Percentiles rank a stretch among this genome's conserved stretches.
Evolutionary conservation across 2,797 vertebrate genomes (phyloP).

Genomic region (Muraenolepis orangiensis): DNA sequence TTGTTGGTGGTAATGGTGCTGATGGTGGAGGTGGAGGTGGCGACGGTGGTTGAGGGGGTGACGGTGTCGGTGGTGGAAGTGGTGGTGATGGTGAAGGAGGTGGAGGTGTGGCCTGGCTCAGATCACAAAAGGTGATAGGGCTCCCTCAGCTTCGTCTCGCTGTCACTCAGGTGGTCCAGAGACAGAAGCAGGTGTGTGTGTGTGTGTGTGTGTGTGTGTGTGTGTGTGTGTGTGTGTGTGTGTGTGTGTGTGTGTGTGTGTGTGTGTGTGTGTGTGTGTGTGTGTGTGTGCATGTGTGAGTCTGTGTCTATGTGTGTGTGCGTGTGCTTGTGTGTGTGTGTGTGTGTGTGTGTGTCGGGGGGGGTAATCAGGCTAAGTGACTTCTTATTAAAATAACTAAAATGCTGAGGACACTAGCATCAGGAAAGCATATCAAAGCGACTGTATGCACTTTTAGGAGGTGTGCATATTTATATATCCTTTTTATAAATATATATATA

Average conservation of each 20-base stretch:
- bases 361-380: constrained; percentile 67
- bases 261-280: not conserved
- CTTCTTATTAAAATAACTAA: constrained; percentile 58
- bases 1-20: no score
- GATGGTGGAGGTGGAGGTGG: no score
- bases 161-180: not conserved
- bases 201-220: not conserved
- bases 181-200: not conserved
- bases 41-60: no score
- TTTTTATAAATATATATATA: no score
- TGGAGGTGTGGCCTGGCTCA: not conserved
- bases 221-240: not conserved
- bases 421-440: constrained; percentile 33
- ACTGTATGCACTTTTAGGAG: not conserved
- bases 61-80: no score
- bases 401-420: constrained; percentile 44
- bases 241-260: not conserved
- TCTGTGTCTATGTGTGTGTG: not conserved
- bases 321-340: no score
- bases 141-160: not conserved
- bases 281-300: not conserved
- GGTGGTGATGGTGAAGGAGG: no score
- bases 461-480: no score
- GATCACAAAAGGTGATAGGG: not conserved
- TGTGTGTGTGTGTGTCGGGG: not conserved